Evolutionary conservation across 2,113 vertebrate genomes (phyloP).

Genomic region (Hirundichthys speculiger): DNA sequence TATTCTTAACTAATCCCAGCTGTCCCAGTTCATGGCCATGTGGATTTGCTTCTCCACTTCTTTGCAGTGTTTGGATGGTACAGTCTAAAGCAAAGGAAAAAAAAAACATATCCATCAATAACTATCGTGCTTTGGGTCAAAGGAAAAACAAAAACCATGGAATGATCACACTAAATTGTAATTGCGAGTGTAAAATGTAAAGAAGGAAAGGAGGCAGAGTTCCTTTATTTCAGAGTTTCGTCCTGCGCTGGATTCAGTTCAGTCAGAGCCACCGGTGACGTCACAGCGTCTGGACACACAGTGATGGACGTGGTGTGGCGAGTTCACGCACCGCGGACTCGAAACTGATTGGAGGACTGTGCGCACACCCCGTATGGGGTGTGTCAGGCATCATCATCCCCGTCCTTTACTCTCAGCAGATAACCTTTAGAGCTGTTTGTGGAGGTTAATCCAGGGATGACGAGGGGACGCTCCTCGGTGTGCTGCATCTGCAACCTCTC

Average conservation of each 20-base stretch:
- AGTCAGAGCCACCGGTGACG: conserved; percentile 43
- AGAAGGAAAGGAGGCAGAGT: background rate
- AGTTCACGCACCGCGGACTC: conserved; percentile 20
- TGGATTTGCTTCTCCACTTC: background rate
- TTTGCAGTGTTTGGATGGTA: too few relatives aligned
- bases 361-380: background rate
- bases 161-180: background rate
- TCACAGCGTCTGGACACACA: conserved; percentile 13
- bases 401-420: conserved; percentile 43
- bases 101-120: background rate
- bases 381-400: conserved; percentile 42
- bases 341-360: background rate
- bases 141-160: conserved; percentile 4
- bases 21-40: background rate
- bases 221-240: conserved; percentile 15
- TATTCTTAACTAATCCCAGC: too few relatives aligned
- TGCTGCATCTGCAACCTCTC: conserved; percentile 57
- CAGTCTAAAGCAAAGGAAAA: background rate
- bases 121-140: background rate
- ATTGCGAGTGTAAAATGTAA: conserved; percentile 4
- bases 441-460: conserved; percentile 66
- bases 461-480: conserved; percentile 11
- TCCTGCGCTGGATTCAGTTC: conserved; percentile 26
- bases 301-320: conserved; percentile 48
- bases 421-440: conserved; percentile 54